Base-by-base conservation (phyloP, 2,113 vertebrate species). In the Epinephelus cyanopodus region DNA sequence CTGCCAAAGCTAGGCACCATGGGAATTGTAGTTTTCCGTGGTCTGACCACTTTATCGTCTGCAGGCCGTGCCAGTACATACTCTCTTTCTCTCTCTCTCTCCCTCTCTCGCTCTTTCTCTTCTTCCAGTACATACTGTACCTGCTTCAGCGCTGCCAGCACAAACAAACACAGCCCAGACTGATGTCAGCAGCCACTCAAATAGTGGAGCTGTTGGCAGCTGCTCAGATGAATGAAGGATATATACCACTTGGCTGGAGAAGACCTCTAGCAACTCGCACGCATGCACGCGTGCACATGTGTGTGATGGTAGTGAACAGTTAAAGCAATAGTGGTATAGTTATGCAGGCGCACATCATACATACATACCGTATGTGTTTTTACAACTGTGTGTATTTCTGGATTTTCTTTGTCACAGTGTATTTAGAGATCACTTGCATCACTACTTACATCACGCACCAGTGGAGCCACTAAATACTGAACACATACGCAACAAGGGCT, bases 11-110 rank as follows among this genome's bases (percentile, higher is more conserved):
- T 21, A 84, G 69, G 91, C 86, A 90, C 79, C 90, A 76, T 91
- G 93, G 94, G 93, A 94, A 81, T 88, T 91, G 87, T 91, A 92
- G 93, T 95, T 93, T 93, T 93, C 90, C 81, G 13, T 85, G 29
- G 64, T 87, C 84, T 62, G 69, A 87, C 80, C 63, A 42, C 77
- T 94, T 91, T 75, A 85, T 86, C 52, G 42, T 84, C 77, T 75
- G 64, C 25, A 14, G 69, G 33, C 60, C 33, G 18, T 82, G 68
- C 86, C 79, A 87, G 78, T 79, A 69, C 85, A 86, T 76, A 64
- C 82, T 87, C 84, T 66, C 50, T 76, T 33, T 68, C 63, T 53
- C 42, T 58, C 60, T 27, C 57, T 15, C 37, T 73, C 57, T 61
- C n/a, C 42, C 7, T 76, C n/a, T 39, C n/a, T 27, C 57, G 13